These are phyloP conservation scores for Eurystomus glaucurus DNA, from an alignment of 2,797 vertebrate species.

Conservation along the genomic window DNA sequence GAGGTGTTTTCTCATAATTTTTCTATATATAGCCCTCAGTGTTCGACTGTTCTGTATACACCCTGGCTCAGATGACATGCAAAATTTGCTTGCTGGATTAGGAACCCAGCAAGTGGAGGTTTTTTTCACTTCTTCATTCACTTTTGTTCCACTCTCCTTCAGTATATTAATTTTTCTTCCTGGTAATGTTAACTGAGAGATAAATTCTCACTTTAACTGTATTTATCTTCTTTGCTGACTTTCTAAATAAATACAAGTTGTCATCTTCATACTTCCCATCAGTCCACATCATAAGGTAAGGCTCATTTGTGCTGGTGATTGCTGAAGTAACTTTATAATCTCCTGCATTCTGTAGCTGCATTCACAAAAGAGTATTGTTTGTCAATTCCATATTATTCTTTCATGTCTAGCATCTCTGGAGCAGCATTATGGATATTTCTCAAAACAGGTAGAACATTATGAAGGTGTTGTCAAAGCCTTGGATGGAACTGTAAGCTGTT, in stretches of 20 bases:
- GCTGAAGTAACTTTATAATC: not conserved
- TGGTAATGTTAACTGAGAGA: not conserved
- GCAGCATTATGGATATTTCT: not conserved
- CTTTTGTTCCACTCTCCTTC: not conserved
- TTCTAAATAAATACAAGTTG: not conserved
- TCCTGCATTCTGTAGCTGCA: not conserved
- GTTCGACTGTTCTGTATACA: not conserved
- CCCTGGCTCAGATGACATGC: not conserved
- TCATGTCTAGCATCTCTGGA: not conserved
- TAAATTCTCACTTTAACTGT: slow-evolving; percentile 21
- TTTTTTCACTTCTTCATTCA: not conserved
- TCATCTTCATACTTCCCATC: not conserved
- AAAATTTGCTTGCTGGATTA: slow-evolving; percentile 3
- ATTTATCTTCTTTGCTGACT: not conserved
- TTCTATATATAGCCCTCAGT: not conserved
- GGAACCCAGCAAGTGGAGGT: not conserved
- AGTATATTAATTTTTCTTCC: not conserved
- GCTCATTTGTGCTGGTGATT: not conserved
- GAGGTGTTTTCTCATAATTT: slow-evolving; percentile 10
- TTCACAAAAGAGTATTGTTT: not conserved
- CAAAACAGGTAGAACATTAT: not conserved
- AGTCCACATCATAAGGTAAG: not conserved
- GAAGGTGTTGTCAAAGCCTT: not conserved
- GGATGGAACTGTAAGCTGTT: not conserved
- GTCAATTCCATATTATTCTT: not conserved